Base-by-base conservation (phyloP, 1,140 invertebrate species). In the Dufourea novaeangliae region DNA sequence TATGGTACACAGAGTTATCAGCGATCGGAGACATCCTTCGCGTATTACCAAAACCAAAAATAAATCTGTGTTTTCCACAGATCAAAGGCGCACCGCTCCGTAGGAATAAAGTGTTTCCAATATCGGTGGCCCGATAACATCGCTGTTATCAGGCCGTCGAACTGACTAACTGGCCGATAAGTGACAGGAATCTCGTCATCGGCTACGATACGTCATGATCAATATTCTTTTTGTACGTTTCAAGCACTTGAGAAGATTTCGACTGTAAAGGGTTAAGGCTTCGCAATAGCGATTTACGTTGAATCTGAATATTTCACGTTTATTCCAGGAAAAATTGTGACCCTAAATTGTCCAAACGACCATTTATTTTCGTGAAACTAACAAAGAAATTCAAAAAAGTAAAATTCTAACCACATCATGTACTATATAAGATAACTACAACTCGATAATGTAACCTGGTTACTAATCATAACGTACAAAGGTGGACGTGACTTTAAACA, bases 1-100 rank as follows among this genome's bases (percentile, higher is more conserved):
- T 22, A 69, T 29, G 39, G 64, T 37, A 79, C 64, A 79, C 46
- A 76, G 5, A 5, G 34, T 80, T 80, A 80, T 80, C 78, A 39
- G 27, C 39, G 25, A 69, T 70, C 66, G n/a, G 37, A 44, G 32
- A 61, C 64, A 67, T 76, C 56, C 56, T 62, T 54, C 27, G 34
- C 25, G 44, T 80, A 69, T 59, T 50, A 63, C 37, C 34, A 44
- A 52, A 27, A 27, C 61, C 44, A 46, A 67, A 63, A 59, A 85
- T 50, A 59, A 83, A 83, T 85, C 83, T 78, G 22, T 80, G 78
- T 50, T 79, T 68, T 75, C 56, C 54, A 41, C 56, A 37, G 54
- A 80, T 80, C 78, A 80, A 80, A 80, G 78, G 44, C 71, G 17
- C 29, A 20, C 64, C 78, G 71, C 78, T 59, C 25, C 66, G 50